Evolutionary conservation across 2,888 invertebrate species (phyloP), one percentile per base, ranked within the genome.

Genomic region (Ormyrus rosae): DNA sequence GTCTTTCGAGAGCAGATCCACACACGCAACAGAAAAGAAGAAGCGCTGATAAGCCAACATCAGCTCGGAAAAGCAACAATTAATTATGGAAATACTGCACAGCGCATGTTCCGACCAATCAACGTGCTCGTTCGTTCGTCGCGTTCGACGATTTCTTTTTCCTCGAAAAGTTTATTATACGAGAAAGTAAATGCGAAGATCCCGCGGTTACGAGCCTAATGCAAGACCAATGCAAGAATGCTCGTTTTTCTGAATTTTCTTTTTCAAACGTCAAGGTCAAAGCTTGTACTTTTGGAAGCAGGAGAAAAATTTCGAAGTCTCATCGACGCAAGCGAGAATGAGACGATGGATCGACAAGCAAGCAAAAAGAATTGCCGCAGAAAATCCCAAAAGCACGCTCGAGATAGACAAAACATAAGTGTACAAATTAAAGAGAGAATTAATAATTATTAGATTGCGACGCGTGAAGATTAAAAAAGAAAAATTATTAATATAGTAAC

Each of bases 381-480:
- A 69, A 69, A 78, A 71, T 84, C 84, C 85, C 87, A 87, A 86
- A 87, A 87, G 88, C 87, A 87, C 86, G 86, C 87, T 89, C 87
- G 87, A 84, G 87, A 88, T 80, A 68, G 74, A 80, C 65, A 77
- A 69, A 58, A 67, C 51, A 58, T 64, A 86, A 88, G 88, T 89
- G 90, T 90, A 90, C 90, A 90, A 90, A 90, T 89, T 87, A 87
- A 87, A 87, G 85, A 85, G 75, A 86, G 69, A 82, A 76, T 65
- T 76, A 67, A 80, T 80, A 77, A 82, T 77, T 78, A 82, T 74
- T 77, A 82, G 70, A 80, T 73, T 79, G 63, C 67, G 75, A 78
- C 76, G 76, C 82, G 82, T 70, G 74, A 69, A 81, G 64, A 78
- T 73, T 81, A 83, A 83, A 83, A 81, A 83, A 79, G 84, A 83